Evolutionary conservation across 2,888 invertebrate species (phyloP), one percentile per base, ranked within the genome.

Genomic region (Alloscopus bannaensis): DNA sequence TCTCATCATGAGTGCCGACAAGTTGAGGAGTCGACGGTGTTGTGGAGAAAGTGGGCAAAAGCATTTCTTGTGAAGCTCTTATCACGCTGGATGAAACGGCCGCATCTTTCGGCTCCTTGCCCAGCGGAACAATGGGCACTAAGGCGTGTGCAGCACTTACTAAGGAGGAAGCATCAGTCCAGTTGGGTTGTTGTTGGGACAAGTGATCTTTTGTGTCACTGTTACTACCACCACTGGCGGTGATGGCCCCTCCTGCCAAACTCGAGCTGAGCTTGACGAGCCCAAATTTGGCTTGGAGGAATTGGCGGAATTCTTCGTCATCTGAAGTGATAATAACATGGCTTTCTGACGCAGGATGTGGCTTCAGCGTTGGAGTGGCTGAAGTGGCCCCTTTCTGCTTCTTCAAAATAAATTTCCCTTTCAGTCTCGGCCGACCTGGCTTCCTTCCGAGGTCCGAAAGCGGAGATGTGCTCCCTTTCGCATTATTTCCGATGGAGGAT

Each of bases 361-460:
- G 62, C 36, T 72, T 75, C 28, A 45, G 57, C 29, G 75, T 68
- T 76, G 81, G 75, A 72, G 72, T 73, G 65, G 70, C 82, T 69
- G 79, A 82, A 62, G 82, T 73, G 47, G 80, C 80, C 50, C 80
- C 84, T 71, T 84, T 84, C 47, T 84, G 84, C 70, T 84, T 84
- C 52, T 85, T 85, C 11, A 83, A 69, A 47, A 81, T 18, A 8
- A 40, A 36, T 70, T 85, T 85, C 57, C 81, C 81, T 68, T 84
- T 84, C 18, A 68, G 18, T 55, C 64, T 52, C 1, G 29, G 59
- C 11, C 60, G 31, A 16, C 60, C 59, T 40, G 55, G 57, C 28
- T 76, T 77, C 50, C 29, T 70, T 36, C 66, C 79, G 29, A 57
- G 57, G 29, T 31, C 57, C 13, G 45, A 45, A 4, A 45, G 45